Base-by-base conservation (phyloP, 1,140 invertebrate species). In the Drosophila lacertosa region DNA sequence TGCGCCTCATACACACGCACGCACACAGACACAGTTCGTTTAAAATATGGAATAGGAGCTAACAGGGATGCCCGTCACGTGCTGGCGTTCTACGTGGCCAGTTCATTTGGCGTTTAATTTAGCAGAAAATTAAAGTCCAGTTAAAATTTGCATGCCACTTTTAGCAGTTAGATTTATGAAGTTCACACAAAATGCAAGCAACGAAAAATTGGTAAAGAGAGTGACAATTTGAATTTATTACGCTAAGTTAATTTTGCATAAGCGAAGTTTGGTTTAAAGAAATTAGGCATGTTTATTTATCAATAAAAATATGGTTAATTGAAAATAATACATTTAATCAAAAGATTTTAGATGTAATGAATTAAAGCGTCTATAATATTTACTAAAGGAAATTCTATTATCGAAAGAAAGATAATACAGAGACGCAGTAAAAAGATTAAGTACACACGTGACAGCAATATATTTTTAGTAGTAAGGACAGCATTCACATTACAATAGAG, bases 41-140 rank as follows among this genome's bases (percentile, higher is more conserved):
- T 42, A 66, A 67, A 58, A 40, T 10, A 29, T 47, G 33, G 33
- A 29, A 29, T 29, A 9, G 33, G n/a, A 4, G 11, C 9, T 4
- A 35, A 29, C 13, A 9, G 22, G 22, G 22, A 54, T 54, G 51
- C 35, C 51, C 16, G 33, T 82, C 74, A 81, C 78, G 78, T 81
- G 75, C 70, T 29, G 32, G 54, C 18, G 22, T 24, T 39, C 18
- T 60, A 47, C 64, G 59, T 59, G 57, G 54, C 63, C 74, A 88
- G 77, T 86, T 88, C 66, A 86, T 86, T 86, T 88, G 75, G 39
- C 74, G 77, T 88, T 86, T 88, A 86, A 88, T 86, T 86, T 86
- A 81, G 64, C 81, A 86, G 81, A 86, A 86, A 86, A 86, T 86
- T 86, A 81, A 86, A 86, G 82, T 68, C 69, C 82, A 88, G 73